These are phyloP conservation scores for Acipenser ruthenus DNA, from an alignment of 2,797 vertebrate genomes.

Conservation along the genomic window DNA sequence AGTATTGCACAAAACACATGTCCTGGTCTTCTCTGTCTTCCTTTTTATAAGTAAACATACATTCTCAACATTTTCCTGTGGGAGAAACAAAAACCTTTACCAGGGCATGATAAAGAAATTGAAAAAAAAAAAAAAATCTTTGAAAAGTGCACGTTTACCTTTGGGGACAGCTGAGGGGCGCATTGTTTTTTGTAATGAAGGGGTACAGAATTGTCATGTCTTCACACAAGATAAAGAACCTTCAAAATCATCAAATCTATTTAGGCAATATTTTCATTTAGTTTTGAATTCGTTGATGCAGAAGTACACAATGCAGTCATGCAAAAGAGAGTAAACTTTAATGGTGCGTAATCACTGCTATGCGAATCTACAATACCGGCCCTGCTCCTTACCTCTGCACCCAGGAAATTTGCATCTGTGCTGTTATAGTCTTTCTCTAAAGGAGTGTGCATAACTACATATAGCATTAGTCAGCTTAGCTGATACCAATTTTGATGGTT, in stretches of 20 bases:
- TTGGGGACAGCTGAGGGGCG: no score
- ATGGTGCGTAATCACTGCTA: slow-evolving; percentile 29
- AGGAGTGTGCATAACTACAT: no score
- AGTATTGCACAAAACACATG: slow-evolving; percentile 67
- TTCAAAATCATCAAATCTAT: no score
- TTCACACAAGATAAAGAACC: neutral
- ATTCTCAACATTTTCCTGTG: slow-evolving; percentile 65
- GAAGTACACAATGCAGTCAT: neutral
- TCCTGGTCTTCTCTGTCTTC: slow-evolving; percentile 68
- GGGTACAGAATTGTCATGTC: slow-evolving; percentile 14
- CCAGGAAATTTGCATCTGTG: slow-evolving; percentile 16
- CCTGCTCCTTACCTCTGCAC: slow-evolving; percentile 46
- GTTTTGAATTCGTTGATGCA: neutral
- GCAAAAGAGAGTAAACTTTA: neutral
- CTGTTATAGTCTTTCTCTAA: no score
- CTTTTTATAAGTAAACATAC: slow-evolving; percentile 63
- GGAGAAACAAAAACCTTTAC: slow-evolving; percentile 21
- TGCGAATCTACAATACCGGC: slow-evolving; percentile 29
- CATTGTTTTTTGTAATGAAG: no score
- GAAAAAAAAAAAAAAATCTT: neutral
- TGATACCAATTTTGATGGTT: no score
- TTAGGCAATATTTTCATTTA: no score
- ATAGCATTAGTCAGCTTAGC: no score
- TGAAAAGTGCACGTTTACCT: no score
- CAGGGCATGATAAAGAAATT: slow-evolving; percentile 1